phyloP scores from a whole-genome alignment of 2,888 invertebrate species.

The Rhingia rostrata region DNA sequence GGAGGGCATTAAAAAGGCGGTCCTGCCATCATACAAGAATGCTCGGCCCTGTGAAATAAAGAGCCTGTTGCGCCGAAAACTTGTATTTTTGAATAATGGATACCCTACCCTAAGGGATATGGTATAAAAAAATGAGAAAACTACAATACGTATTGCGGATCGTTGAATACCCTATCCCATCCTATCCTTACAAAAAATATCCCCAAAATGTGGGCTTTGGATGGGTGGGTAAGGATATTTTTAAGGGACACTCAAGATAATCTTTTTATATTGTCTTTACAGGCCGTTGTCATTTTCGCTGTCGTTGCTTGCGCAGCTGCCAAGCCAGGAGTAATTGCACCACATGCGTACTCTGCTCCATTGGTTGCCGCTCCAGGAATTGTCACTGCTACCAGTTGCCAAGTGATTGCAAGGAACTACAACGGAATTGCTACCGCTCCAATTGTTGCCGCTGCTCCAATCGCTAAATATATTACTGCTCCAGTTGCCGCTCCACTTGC shows the following conservation, averaged over 20 bases:
- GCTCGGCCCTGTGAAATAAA: too few relatives aligned
- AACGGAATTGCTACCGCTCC: constrained; percentile 80
- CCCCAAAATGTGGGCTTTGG: too few relatives aligned
- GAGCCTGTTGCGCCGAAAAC: too few relatives aligned
- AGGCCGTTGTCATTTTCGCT: constrained; percentile 61
- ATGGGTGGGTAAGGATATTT: too few relatives aligned
- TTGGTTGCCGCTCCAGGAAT: constrained; percentile 70
- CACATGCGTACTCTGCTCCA: constrained; percentile 76
- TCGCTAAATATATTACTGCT: constrained; percentile 77
- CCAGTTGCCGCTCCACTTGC: constrained; percentile 19
- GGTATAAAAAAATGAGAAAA: too few relatives aligned
- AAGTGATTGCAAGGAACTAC: constrained; percentile 79
- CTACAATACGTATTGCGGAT: too few relatives aligned
- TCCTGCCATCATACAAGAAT: too few relatives aligned
- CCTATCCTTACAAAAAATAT: too few relatives aligned
- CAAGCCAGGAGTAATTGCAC: constrained; percentile 63
- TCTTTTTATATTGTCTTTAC: background rate
- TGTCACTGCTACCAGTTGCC: constrained; percentile 79
- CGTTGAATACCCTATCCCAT: too few relatives aligned
- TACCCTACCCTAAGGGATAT: too few relatives aligned
- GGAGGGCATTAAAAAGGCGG: too few relatives aligned
- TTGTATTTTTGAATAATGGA: too few relatives aligned
- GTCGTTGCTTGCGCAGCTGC: constrained; percentile 62
- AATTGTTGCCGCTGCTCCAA: constrained; percentile 77
- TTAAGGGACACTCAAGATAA: background rate